phyloP scores from a whole-genome alignment of 2,113 vertebrate genomes.

The Tragelaphus buxtoni region DNA sequence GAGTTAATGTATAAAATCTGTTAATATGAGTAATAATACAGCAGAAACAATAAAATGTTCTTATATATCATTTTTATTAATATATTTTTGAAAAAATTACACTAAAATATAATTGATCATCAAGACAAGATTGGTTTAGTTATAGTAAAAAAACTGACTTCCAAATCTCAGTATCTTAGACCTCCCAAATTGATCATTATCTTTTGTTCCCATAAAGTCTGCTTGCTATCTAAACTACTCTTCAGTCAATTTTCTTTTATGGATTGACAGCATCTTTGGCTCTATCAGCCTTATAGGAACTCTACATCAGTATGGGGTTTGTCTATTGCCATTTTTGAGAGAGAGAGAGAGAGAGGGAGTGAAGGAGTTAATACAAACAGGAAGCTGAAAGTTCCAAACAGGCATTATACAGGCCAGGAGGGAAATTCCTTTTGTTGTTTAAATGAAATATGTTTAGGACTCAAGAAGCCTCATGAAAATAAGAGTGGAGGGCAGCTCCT shows the following conservation, averaged over 20 bases:
- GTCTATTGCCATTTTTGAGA: not conserved
- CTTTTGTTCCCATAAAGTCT: not conserved
- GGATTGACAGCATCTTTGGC: not conserved
- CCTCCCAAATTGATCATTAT: not conserved
- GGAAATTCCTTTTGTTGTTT: constrained; percentile 16
- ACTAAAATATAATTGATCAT: not conserved
- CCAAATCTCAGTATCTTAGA: not conserved
- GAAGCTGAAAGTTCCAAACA: not conserved
- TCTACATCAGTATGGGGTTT: not conserved
- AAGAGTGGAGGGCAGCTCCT: not conserved
- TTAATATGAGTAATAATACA: not conserved
- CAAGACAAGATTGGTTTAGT: not conserved
- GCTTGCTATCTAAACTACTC: not conserved
- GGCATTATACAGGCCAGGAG: not conserved
- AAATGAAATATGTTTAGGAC: not conserved
- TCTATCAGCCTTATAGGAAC: not conserved
- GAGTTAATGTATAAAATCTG: not conserved
- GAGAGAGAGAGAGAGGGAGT: not conserved
- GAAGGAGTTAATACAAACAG: not conserved
- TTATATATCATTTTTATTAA: not conserved
- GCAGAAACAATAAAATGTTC: not conserved
- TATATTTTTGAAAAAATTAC: not conserved
- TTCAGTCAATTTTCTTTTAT: not conserved
- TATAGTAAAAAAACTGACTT: not conserved
- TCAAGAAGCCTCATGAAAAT: not conserved